Evolutionary conservation across 2,888 invertebrate species (phyloP), one percentile per base, ranked within the genome.

Genomic region (Quadriops clusia): DNA sequence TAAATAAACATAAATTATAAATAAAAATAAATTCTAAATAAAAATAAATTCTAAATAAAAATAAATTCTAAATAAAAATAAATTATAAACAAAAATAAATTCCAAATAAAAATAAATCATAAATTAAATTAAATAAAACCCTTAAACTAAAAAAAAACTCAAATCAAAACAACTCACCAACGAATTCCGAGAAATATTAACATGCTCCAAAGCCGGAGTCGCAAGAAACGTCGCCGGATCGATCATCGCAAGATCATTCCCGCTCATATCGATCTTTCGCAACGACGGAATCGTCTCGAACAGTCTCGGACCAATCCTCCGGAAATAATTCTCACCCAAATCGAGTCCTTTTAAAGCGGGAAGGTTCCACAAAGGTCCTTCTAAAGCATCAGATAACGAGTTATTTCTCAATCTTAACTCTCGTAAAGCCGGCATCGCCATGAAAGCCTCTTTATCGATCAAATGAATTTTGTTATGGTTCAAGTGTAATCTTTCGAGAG

Each of bases 311-410:
- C 82, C 80, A 10, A 89, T 54, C 11, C 72, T 68, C 36, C 74
- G 69, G 43, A 84, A 77, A 38, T 72, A 74, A 51, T 89, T 89
- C 34, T 69, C 67, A 0, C 85, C 78, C 18, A 89, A 60, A 61
- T 89, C 87, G 33, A 90, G 59, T 1, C 87, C 87, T 64, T 86
- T 87, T 3, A 87, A 61, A 5, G 78, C 77, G 0, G 86, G 86
- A 23, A 87, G 62, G 61, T 86, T 81, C 85, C 86, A 87, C 49
- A 81, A 77, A 0, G 86, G 85, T 27, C 75, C 70, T 38, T 78
- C 76, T 24, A 77, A 62, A 28, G 75, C 64, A 51, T 82, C 79
- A 1, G 74, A 71, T 15, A 91, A 58, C 2, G 85, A 85, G 53
- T 91, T 91, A 49, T 89, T 87, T 41, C 75, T 72, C 35, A 91